phyloP scores from a whole-genome alignment of 2,113 vertebrate genomes.

The Stigmatopora nigra region DNA sequence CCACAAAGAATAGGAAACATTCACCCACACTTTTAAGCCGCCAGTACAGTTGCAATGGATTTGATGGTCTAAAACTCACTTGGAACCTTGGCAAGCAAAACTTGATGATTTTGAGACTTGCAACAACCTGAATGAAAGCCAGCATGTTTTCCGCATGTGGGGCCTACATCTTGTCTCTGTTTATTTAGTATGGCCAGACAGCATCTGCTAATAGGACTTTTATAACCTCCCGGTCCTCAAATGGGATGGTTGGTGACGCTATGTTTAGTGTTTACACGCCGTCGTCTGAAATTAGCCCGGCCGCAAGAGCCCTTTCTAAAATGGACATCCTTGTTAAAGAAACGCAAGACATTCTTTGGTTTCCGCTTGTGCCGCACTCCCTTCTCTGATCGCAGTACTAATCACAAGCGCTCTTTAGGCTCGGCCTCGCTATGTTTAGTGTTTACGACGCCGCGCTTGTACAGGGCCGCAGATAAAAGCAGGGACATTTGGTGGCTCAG shows the following conservation, averaged over 20 bases:
- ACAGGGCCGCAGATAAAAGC: not conserved
- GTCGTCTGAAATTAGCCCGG: conserved; percentile 42
- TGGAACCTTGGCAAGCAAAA: conserved; percentile 43
- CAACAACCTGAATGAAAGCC: conserved; percentile 28
- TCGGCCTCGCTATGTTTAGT: conserved; percentile 57
- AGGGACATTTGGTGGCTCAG: not conserved
- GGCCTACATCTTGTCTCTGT: conserved; percentile 10
- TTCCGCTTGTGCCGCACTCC: conserved; percentile 45
- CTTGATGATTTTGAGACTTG: conserved; percentile 43
- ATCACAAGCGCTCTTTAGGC: conserved; percentile 53
- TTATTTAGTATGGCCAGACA: conserved; percentile 20
- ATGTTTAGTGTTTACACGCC: conserved; percentile 54
- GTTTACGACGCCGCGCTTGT: conserved; percentile 43
- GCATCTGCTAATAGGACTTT: conserved; percentile 17
- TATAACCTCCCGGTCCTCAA: not conserved
- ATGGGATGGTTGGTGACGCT: conserved; percentile 5
- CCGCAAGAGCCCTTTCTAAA: conserved; percentile 44
- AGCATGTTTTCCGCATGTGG: conserved; percentile 21
- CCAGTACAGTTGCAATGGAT: no score
- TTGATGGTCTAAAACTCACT: conserved; percentile 34
- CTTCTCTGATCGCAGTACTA: conserved; percentile 56
- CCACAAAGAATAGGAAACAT: conserved; percentile 41
- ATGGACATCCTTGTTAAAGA: conserved; percentile 35
- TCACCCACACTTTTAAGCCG: no score
- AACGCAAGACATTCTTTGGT: conserved; percentile 44